A percentile compares a stretch with the other conserved stretches of the same genome.
Conservation (phyloP, 2,113 vertebrate species). For the Tautogolabrus adspersus region DNA sequence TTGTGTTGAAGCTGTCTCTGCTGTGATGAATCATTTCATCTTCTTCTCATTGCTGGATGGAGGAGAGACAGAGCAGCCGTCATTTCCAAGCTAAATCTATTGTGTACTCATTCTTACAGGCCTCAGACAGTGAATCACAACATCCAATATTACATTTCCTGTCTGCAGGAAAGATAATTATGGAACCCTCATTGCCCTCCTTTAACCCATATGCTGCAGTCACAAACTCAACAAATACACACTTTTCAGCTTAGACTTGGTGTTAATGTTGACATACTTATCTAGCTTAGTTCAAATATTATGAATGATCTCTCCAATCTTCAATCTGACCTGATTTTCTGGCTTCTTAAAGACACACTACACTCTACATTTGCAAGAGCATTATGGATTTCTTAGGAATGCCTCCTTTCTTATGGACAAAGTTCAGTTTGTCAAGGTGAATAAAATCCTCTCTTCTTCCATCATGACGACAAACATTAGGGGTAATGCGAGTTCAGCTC, state of each 20-base stretch:
- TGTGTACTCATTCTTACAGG: conserved; percentile 42
- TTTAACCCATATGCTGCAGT: conserved; percentile 10
- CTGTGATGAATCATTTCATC: conserved; percentile 79
- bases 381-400: background rate
- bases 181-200: conserved; percentile 14
- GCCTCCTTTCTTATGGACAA: too few species aligned
- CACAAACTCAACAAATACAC: background rate
- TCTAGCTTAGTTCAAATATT: conserved; percentile 10
- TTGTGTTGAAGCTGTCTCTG: conserved; percentile 70
- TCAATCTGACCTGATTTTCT: background rate
- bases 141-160: conserved; percentile 60
- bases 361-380: background rate
- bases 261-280: background rate
- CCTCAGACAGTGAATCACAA: conserved; percentile 58
- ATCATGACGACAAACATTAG: too few species aligned
- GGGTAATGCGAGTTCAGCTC: too few species aligned
- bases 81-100: conserved; percentile 60
- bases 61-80: conserved; percentile 51
- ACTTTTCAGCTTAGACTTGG: conserved; percentile 3
- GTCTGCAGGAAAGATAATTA: conserved; percentile 49
- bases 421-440: too few species aligned
- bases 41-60: conserved; percentile 54
- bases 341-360: background rate
- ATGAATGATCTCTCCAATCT: background rate
- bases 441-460: too few species aligned